phyloP scores from a whole-genome alignment of 2,113 vertebrate species.

The Vimba vimba region DNA sequence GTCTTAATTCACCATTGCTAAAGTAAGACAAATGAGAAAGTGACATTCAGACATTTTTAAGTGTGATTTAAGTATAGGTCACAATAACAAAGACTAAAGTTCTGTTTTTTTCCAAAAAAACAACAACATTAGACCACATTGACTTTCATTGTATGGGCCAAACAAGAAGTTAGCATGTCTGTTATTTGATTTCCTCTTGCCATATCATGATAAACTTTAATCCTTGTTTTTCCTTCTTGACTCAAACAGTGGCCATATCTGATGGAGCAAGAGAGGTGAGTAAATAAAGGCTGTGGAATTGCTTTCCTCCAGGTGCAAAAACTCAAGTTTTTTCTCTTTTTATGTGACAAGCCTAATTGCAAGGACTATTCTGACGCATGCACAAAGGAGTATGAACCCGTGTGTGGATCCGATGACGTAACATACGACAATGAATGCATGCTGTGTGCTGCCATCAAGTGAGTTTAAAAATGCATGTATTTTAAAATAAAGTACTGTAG shows the following conservation, averaged over 20 bases:
- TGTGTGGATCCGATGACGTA: constrained; percentile 55
- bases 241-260: constrained; percentile 17
- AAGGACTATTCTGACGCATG: neutral
- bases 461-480: neutral
- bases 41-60: no score
- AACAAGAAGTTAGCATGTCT: neutral
- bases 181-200: neutral
- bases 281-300: neutral
- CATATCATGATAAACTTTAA: neutral
- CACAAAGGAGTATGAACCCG: constrained; percentile 16
- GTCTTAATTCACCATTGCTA: no score
- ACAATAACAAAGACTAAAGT: no score
- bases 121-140: neutral
- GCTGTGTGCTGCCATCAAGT: constrained; percentile 45
- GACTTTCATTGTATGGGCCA: neutral
- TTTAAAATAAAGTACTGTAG: neutral
- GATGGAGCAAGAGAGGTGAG: neutral
- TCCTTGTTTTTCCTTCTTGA: neutral
- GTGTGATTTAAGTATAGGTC: no score
- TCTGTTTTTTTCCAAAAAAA: no score
- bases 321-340: neutral
- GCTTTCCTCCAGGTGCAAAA: neutral
- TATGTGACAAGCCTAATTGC: constrained; percentile 46
- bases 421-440: constrained; percentile 56
- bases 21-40: no score